Evolutionary conservation across 2,113 vertebrate genomes (phyloP), one percentile per base, ranked within the genome.

Genomic region (Oceanites oceanicus): DNA sequence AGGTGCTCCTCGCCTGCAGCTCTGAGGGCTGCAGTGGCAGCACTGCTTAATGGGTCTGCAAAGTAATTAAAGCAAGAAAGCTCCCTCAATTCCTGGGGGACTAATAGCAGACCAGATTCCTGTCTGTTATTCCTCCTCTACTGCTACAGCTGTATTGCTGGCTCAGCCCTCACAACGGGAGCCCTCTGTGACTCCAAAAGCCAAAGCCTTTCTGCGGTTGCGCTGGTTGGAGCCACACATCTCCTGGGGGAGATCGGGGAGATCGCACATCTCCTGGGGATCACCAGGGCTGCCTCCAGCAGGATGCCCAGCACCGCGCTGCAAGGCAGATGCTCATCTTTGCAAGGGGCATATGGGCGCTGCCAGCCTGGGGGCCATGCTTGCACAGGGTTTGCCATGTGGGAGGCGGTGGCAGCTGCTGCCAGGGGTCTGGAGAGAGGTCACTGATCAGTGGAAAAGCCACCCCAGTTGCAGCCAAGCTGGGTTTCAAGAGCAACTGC

Each of bases 1-100:
- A 34, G 65, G 52, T 84, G 44, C 42, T 87, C n/a, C 36, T 84
- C 5, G 4, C 42, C 56, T 74, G 50, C 40, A 59, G 53, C 23
- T 20, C 49, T 2, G 6, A 58, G 34, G 52, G n/a, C 79, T 91
- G 53, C 72, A 58, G 45, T 77, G 67, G 71, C 89, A 94, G 65
- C 78, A 32, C 40, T 67, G 44, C 78, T 92, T 94, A 89, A 91
- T 40, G 65, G 53, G 10, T 50, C 75, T 92, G 50, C 75, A 90
- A 86, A 86, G 47, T 59, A 77, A 80, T 94, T 94, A 92, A 88
- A 93, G 32, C 63, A 74, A 77, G 63, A 84, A 88, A 88, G 65
- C 67, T 81, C 52, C 67, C n/a, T 81, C 1, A 0, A 50, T 74
- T 84, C 88, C 40, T 0, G 0, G 17, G 44, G 56, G 44, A 71